Evolutionary conservation across 2,797 vertebrate species (phyloP).

Genomic region (Micropoecilia bifurca): DNA sequence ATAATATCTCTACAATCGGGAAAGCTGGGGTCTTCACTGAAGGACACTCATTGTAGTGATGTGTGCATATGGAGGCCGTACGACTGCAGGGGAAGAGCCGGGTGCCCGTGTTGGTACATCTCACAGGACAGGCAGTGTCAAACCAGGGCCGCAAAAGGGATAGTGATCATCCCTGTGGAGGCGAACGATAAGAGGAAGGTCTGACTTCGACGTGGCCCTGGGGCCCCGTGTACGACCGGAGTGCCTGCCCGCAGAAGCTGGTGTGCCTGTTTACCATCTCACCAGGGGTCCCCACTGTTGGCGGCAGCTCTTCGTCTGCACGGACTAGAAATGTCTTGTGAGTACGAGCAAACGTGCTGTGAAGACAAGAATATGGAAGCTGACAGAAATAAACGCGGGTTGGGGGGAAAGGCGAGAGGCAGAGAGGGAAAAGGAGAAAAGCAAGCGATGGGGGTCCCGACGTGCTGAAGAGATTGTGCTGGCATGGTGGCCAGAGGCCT

Average conservation of each 20-base stretch:
- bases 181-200: slow-evolving; percentile 69
- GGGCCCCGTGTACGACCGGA: slow-evolving; percentile 59
- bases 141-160: slow-evolving; percentile 66
- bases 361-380: slow-evolving; percentile 86
- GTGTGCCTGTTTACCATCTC: slow-evolving; percentile 80
- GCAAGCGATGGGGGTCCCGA: slow-evolving; percentile 61
- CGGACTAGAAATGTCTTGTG: slow-evolving; percentile 74
- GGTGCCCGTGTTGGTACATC: slow-evolving; percentile 67
- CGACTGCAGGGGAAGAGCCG: slow-evolving; percentile 58
- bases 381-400: slow-evolving; percentile 84
- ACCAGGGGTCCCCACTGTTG: slow-evolving; percentile 68
- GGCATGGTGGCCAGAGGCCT: slow-evolving; percentile 83
- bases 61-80: slow-evolving; percentile 81
- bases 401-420: slow-evolving; percentile 72
- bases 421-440: slow-evolving; percentile 55
- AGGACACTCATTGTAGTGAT: slow-evolving; percentile 77
- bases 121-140: slow-evolving; percentile 77
- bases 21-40: slow-evolving; percentile 68
- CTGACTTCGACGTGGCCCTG: slow-evolving; percentile 68
- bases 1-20: slow-evolving; percentile 71
- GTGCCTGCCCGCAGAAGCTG: slow-evolving; percentile 73
- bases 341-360: slow-evolving; percentile 75
- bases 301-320: slow-evolving; percentile 65
- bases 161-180: slow-evolving; percentile 74
- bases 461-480: slow-evolving; percentile 79